A percentile compares a stretch with the other conserved stretches of the same genome.
These are phyloP conservation scores for Reinhardtius hippoglossoides DNA, from an alignment of 2,113 vertebrate species.

Conservation along the genomic window DNA sequence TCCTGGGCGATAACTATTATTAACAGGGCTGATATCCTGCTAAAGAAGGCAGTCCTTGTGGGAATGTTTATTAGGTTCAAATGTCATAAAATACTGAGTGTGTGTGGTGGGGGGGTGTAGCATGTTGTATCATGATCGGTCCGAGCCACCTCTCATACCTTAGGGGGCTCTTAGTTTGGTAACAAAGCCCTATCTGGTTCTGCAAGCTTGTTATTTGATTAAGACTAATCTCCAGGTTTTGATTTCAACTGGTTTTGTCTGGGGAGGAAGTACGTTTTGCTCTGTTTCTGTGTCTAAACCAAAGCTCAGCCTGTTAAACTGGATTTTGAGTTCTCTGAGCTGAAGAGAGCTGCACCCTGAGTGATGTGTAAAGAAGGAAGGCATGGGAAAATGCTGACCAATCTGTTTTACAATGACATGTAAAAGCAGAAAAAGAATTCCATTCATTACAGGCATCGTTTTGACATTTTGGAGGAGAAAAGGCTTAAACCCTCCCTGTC, in stretches of 20 bases:
- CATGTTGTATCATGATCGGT: conserved; percentile 70
- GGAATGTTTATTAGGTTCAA: conserved; percentile 71
- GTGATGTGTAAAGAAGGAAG: conserved; percentile 15
- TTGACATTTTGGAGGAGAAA: conserved; percentile 1
- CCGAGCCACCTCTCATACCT: conserved; percentile 56
- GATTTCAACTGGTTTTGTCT: conserved; percentile 72
- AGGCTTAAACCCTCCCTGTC: background rate
- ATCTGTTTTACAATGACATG: conserved; percentile 21
- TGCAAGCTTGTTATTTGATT: conserved; percentile 70
- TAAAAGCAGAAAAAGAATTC: background rate
- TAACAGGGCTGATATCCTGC: conserved; percentile 62
- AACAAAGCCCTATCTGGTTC: conserved; percentile 73
- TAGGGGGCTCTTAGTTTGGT: conserved; percentile 33
- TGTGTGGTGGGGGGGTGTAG: conserved; percentile 42
- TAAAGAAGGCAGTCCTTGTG: conserved; percentile 70
- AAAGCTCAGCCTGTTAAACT: conserved; percentile 70
- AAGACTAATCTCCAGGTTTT: conserved; percentile 71
- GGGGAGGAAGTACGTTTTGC: conserved; percentile 54
- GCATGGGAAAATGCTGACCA: conserved; percentile 40
- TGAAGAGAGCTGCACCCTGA: conserved; percentile 53
- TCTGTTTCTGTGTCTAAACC: conserved; percentile 53
- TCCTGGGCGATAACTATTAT: conserved; percentile 73
- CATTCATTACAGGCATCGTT: background rate
- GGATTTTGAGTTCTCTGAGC: conserved; percentile 57
- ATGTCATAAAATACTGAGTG: conserved; percentile 54